Percentiles rank a stretch among this genome's conserved stretches.
Evolutionary conservation across 2,797 vertebrate genomes (phyloP).

Genomic region (Pelodytes ibericus): DNA sequence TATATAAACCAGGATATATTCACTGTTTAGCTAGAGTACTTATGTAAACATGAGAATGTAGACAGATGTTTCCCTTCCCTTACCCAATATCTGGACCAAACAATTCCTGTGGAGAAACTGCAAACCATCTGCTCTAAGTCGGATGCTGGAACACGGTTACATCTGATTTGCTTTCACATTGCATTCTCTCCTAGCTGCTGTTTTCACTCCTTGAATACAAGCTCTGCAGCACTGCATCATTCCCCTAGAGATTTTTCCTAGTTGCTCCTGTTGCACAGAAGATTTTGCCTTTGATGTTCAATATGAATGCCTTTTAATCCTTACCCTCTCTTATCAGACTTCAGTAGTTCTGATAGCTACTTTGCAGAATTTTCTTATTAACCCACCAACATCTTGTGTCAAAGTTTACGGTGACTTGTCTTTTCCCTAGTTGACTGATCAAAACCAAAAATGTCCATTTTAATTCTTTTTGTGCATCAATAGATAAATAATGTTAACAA

Average conservation of each 20-base stretch:
- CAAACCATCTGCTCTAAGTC: constrained; percentile 33
- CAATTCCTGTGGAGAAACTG: constrained; percentile 29
- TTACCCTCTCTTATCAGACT: constrained; percentile 41
- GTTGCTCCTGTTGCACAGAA: constrained; percentile 38
- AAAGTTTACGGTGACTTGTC: constrained; percentile 29
- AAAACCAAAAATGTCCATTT: constrained; percentile 41
- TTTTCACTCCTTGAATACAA: constrained; percentile 10
- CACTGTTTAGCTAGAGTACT: constrained; percentile 22
- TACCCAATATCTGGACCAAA: constrained; percentile 27
- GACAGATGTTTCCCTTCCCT: constrained; percentile 34
- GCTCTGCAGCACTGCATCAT: constrained; percentile 14
- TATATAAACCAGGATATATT: constrained; percentile 7
- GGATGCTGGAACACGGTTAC: constrained; percentile 20
- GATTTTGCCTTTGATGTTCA: constrained; percentile 43
- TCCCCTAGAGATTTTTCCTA: constrained; percentile 20
- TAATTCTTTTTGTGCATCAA: constrained; percentile 30
- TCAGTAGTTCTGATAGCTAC: constrained; percentile 30
- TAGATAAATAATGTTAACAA: constrained; percentile 47
- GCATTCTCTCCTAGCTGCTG: constrained; percentile 17
- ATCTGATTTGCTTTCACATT: constrained; percentile 44
- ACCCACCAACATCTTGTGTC: constrained; percentile 32
- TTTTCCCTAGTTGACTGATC: constrained; percentile 27
- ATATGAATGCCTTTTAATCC: constrained; percentile 47
- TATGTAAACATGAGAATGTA: constrained; percentile 10
- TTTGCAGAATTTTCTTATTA: constrained; percentile 46